Evolutionary conservation across 2,888 invertebrate genomes (phyloP), one percentile per base, ranked within the genome.

Genomic region (Xiphydria camelus): DNA sequence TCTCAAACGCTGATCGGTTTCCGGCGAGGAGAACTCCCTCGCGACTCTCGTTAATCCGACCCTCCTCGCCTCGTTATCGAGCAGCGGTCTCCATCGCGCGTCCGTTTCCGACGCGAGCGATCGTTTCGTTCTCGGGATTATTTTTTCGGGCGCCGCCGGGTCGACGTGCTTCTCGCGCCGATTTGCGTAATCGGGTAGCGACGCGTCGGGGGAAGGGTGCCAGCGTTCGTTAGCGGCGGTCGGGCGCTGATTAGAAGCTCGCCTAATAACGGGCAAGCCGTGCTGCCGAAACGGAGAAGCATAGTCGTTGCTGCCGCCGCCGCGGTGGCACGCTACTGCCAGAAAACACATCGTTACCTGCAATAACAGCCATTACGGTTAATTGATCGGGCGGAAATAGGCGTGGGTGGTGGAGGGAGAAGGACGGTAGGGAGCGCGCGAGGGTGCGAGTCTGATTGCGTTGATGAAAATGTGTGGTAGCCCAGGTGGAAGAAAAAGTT

Each of bases 211-310:
- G 14, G 17, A 22, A 18, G 29, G 14, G 26, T 26, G 10, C 26
- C 26, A 14, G 10, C 37, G 45, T 49, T 59, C 59, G 43, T 59
- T 57, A 56, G 41, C 36, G 40, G 41, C 18, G n/a, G n/a, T n/a
- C n/a, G n/a, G n/a, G 35, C 43, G 49, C 39, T 55, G 53, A 53
- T 55, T 53, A 44, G 57, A 50, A 49, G 47, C 42, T 10, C 47
- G 15, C 34, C 45, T 49, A 51, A 49, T 48, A 44, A 48, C 49
- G 38, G 35, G 33, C 22, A 32, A 15, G 43, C 34, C 17, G 25
- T 44, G 32, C 10, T 38, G 32, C 36, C 38, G 32, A 20, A 18
- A 21, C n/a, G 35, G 31, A 49, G 44, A 25, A 41, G 14, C 9
- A n/a, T n/a, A n/a, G 47, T 47, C 45, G 47, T 44, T 42, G 49